Conservation (phyloP, 2,888 invertebrate genomes). For the Micropterix aruncella region DNA sequence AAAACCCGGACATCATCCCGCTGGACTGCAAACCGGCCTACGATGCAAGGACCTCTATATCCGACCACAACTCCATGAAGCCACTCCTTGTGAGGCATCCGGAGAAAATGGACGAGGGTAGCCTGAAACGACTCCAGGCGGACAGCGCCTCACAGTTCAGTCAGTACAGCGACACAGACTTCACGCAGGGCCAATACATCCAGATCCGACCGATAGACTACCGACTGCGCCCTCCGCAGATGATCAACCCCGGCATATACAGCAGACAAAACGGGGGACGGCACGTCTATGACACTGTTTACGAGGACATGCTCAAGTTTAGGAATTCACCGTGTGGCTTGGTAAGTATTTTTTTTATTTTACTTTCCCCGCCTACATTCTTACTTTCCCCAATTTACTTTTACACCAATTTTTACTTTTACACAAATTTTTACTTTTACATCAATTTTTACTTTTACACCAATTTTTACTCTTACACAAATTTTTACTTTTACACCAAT, state of each 20-base stretch:
- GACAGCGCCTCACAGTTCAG: neutral
- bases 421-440: no score
- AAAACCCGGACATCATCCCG: constrained; percentile 37
- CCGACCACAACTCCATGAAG: constrained; percentile 30
- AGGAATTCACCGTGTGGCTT: neutral
- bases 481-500: no score
- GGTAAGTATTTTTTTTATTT: neutral
- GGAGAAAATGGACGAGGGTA: constrained; percentile 26
- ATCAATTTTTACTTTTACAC: no score
- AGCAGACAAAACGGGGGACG: constrained; percentile 19
- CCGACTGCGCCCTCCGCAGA: constrained; percentile 19
- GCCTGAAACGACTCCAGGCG: neutral
- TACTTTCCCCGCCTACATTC: no score
- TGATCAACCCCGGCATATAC: constrained; percentile 19
- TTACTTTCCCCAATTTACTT: no score
- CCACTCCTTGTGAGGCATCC: constrained; percentile 28
- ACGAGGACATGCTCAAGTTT: constrained; percentile 39
- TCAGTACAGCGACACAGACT: neutral
- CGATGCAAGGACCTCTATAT: constrained; percentile 32
- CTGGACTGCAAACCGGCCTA: constrained; percentile 34
- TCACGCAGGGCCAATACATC: constrained; percentile 21
- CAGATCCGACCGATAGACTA: constrained; percentile 29
- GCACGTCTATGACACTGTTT: constrained; percentile 29
- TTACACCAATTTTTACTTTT: no score
- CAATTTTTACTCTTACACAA: no score